These are phyloP conservation scores for Himantopus leucocephalus DNA, from an alignment of 2,113 vertebrate genomes.

Conservation along the genomic window DNA sequence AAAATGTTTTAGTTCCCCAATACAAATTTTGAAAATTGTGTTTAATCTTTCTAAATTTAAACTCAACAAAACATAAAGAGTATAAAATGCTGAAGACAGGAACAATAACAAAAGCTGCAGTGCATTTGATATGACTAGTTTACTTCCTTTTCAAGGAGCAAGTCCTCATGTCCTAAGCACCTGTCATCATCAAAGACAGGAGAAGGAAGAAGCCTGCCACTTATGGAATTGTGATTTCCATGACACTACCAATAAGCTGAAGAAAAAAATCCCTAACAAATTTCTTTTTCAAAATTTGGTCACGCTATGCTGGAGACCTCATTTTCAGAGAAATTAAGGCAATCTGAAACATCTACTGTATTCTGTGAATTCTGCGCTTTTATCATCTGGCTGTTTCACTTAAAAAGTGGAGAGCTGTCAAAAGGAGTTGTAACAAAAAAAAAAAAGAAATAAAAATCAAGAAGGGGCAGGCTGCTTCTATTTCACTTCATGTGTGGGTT, in stretches of 20 bases:
- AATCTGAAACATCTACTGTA: background rate
- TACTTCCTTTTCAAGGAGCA: background rate
- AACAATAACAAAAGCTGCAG: background rate
- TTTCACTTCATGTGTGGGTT: background rate
- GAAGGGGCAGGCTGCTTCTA: background rate
- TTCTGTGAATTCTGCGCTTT: background rate
- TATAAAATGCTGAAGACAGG: background rate
- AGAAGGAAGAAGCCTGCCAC: background rate
- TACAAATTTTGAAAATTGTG: background rate
- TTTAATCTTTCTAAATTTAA: background rate
- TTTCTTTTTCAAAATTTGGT: background rate
- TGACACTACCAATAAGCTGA: background rate
- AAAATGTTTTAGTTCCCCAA: background rate
- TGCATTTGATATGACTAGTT: background rate
- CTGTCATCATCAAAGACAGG: background rate
- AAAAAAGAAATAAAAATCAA: background rate
- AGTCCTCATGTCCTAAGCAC: background rate
- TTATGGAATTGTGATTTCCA: background rate
- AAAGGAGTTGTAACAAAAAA: background rate
- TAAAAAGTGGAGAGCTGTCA: background rate
- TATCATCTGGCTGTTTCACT: background rate
- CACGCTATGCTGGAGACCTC: background rate
- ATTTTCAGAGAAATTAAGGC: background rate
- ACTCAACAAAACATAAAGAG: accelerated
- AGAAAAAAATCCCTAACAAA: background rate